phyloP scores from a whole-genome alignment of 2,888 invertebrate species.

The Phaedon cochleariae region DNA sequence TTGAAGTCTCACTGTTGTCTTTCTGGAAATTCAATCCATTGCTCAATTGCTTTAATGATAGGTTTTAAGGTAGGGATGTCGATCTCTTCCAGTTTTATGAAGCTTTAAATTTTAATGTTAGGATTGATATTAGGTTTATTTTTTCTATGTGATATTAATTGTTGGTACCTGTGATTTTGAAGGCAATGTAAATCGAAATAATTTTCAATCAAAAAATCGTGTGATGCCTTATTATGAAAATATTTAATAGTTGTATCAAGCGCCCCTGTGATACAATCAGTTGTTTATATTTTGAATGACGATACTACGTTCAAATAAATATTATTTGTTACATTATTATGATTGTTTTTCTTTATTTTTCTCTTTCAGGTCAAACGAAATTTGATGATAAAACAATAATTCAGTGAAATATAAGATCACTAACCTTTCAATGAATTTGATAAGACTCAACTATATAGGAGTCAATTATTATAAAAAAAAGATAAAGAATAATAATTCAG shows the following conservation, averaged over 20 bases:
- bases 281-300: conserved; percentile 47
- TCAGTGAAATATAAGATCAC: background rate
- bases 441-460: too few relatives aligned
- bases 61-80: conserved; percentile 39
- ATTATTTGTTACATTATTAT: conserved; percentile 41
- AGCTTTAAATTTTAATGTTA: conserved; percentile 43
- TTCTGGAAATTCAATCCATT: conserved; percentile 43
- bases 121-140: conserved; percentile 32
- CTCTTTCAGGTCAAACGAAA: conserved; percentile 23
- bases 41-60: conserved; percentile 57
- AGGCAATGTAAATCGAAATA: conserved; percentile 42
- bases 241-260: conserved; percentile 54
- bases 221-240: conserved; percentile 33
- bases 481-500: too few relatives aligned
- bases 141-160: conserved; percentile 46
- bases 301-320: conserved; percentile 49
- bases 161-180: conserved; percentile 48
- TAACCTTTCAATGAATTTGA: background rate
- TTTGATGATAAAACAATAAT: background rate
- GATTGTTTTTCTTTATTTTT: conserved; percentile 19
- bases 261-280: conserved; percentile 58
- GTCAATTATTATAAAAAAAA: too few relatives aligned
- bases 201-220: conserved; percentile 36
- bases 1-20: conserved; percentile 34
- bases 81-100: conserved; percentile 41